Base-by-base conservation (phyloP, 2,888 invertebrate genomes). In the Noctua pronuba region DNA sequence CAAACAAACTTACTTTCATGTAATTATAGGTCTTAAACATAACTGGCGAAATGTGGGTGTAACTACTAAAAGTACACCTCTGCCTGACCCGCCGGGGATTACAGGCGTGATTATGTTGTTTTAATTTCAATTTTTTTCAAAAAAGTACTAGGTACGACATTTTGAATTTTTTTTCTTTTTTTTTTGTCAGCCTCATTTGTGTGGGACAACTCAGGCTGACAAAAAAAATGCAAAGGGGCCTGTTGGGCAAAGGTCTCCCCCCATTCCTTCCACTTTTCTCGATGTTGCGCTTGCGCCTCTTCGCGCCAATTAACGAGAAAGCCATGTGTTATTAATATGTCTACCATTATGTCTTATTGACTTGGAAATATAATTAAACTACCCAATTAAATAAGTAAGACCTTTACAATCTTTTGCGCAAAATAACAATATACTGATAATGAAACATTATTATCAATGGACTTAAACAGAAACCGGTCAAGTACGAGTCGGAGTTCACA, bases 361-460 rank as follows among this genome's bases (percentile, higher is more conserved):
- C 7, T 18, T 28, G 16, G 2, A 58, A 18, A 28, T 28, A 58
- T 60, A 60, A 31, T 18, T 60, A 31, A 62, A 16, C 6, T 66
- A 38, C 3, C 38, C 49, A 49, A 73, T 73, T 65, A 73, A 49
- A 46, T 38, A 21, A 60, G 31, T 60, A 31, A 28, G 38, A 73
- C 13, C 0, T 4, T 5, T 35, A 65, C 41, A 58, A 71, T 71
- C 70, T 71, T 71, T 60, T 31, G 35, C 62, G 44, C 35, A 28
- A 44, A 44, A 71, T 71, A 71, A 60, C 31, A 71, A 72, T 11
- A 72, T 7, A 38, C 31, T 46, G 60, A 72, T 62, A 62, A 35
- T 3, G 18, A 1, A 62, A 5, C n/a, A n/a, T n/a, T 1, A 21
- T 35, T 62, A 62, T 62, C 62, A 35, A 31, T 62, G 60, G 21